Base-by-base conservation (phyloP, 1,140 invertebrate species). In the Bombus impatiens region DNA sequence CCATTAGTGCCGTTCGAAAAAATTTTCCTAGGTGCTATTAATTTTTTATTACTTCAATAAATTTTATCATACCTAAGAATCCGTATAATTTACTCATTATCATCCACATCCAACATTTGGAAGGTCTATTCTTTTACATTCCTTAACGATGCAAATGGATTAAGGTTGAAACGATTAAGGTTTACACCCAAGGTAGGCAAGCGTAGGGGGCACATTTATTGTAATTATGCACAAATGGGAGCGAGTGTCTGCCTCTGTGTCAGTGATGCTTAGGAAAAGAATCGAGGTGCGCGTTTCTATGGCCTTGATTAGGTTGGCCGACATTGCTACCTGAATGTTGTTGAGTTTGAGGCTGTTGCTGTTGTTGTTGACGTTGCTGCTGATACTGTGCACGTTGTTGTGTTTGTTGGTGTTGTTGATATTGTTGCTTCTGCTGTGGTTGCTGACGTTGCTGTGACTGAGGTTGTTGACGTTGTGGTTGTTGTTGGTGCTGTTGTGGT, bases 171-270 rank as follows among this genome's bases (percentile, higher is more conserved):
- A 79, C 35, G 67, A 57, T 42, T 57, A n/a, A n/a, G n/a, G 71
- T 94, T 70, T 90, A 95, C 89, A 94, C 94, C 94, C 94, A 95
- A 84, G 94, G 93, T 91, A 94, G 91, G 83, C 94, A 95, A 89
- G 93, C 92, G 88, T 93, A 94, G 82, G 92, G 91, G 81, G 91
- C 92, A 86, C 93, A 94, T 57, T 90, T 93, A 88, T 94, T 91
- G 65, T 93, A 93, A 86, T 93, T 90, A 84, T 95, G 94, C 80
- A 94, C 93, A 79, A 94, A 94, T 87, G 94, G 94, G 89, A 95
- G 92, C 89, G 94, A 95, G 87, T 93, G 93, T 92, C 94, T 93
- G 92, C 93, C 93, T 93, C 84, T 94, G 86, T 93, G 94, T 95
- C 94, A 94, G 93, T 94, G 94, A 47, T 92, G 92, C 84, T 88